Conservation (phyloP, 1,140 invertebrate genomes). For the Melipona quadrifasciata region DNA sequence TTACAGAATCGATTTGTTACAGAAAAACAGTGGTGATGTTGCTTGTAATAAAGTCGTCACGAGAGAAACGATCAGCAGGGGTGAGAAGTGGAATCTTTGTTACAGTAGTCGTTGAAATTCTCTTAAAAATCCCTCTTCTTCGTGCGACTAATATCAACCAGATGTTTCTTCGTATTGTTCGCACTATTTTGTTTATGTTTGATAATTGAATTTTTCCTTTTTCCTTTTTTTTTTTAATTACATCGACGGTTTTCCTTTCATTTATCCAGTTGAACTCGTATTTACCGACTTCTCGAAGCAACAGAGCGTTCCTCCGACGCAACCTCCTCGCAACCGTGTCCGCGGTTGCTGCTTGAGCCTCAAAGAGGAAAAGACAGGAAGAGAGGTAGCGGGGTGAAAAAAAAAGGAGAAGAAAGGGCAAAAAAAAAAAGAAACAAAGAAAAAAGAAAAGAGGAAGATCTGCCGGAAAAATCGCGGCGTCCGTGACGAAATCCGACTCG, state of each 20-base stretch:
- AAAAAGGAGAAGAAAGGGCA: neutral
- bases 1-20: slow-evolving; percentile 62
- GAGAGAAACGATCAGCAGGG: neutral
- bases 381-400: neutral
- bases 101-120: neutral
- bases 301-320: neutral
- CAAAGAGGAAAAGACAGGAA: neutral
- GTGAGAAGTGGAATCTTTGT: neutral
- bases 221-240: no score
- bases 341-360: neutral
- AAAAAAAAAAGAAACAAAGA: neutral
- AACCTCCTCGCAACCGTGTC: neutral
- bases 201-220: neutral
- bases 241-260: no score
- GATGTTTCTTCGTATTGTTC: neutral
- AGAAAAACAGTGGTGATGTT: slow-evolving; percentile 66
- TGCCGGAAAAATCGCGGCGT: slow-evolving; percentile 35
- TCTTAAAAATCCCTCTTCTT: neutral
- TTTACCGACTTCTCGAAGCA: neutral
- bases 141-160: neutral
- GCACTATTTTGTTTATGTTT: neutral
- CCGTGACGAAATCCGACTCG: slow-evolving; percentile 39
- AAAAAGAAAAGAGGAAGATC: neutral
- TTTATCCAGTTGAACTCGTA: neutral
- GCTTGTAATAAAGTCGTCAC: slow-evolving; percentile 13